A percentile compares a stretch with the other conserved stretches of the same genome.
Conservation (phyloP, 2,113 vertebrate genomes). For the Paracanthobrama guichenoti region DNA sequence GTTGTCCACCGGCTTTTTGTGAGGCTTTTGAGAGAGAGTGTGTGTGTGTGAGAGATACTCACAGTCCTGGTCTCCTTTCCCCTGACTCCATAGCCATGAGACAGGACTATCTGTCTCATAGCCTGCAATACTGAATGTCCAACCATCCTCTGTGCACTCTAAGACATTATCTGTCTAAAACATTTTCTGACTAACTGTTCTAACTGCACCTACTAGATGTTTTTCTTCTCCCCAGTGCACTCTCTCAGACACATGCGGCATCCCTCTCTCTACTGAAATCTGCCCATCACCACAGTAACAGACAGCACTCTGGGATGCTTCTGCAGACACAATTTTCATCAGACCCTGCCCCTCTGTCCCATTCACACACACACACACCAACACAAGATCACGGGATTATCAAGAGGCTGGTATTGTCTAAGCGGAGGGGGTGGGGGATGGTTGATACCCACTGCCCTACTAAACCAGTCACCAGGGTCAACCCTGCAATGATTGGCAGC, state of each 20-base stretch:
- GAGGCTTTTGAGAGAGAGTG: background rate
- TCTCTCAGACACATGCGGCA: conserved; percentile 5
- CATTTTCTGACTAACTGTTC: background rate
- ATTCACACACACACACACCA: conserved; percentile 30
- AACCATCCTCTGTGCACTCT: conserved; percentile 33
- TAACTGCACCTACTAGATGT: background rate
- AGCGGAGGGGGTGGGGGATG: conserved; percentile 15
- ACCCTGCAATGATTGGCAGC: conserved; percentile 13
- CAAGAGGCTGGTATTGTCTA: conserved; percentile 39
- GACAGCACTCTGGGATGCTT: conserved; percentile 21
- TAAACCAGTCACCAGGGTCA: conserved; percentile 41
- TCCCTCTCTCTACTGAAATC: conserved; percentile 36
- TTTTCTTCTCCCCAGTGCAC: background rate
- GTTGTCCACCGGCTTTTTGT: background rate
- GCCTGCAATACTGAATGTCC: conserved; percentile 9
- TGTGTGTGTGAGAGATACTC: conserved; percentile 36
- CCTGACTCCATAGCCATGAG: conserved; percentile 36
- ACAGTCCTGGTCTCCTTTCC: conserved; percentile 25
- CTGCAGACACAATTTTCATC: conserved; percentile 5
- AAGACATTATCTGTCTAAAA: background rate
- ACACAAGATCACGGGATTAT: conserved; percentile 38
- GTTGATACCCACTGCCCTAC: conserved; percentile 40
- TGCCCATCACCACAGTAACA: conserved; percentile 49
- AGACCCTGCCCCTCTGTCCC: conserved; percentile 8
- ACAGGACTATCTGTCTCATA: conserved; percentile 43